Evolutionary conservation across 2,888 invertebrate species (phyloP).

Genomic region (Octonoba sinensis): DNA sequence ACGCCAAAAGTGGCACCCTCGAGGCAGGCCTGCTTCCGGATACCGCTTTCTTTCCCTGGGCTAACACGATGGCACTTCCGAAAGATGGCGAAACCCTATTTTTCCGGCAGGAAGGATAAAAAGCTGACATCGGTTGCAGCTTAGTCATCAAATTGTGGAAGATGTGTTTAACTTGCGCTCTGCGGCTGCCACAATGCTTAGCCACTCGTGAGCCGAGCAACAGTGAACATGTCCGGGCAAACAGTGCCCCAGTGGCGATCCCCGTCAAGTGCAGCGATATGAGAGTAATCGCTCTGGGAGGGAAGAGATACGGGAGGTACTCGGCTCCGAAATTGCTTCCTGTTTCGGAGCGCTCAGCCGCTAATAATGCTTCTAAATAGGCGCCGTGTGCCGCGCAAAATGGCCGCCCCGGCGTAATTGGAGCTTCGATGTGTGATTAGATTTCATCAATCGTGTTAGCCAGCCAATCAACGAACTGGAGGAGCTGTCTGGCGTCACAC

Average conservation of each 20-base stretch:
- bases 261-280: constrained; percentile 60
- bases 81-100: constrained; percentile 37
- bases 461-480: constrained; percentile 60
- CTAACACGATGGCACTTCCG: constrained; percentile 43
- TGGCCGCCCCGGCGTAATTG: constrained; percentile 48
- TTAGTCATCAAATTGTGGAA: constrained; percentile 64
- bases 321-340: constrained; percentile 60
- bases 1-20: constrained; percentile 56
- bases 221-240: constrained; percentile 43
- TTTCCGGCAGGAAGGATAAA: constrained; percentile 61
- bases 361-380: constrained; percentile 54
- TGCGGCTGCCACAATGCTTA: constrained; percentile 48
- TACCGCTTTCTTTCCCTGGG: constrained; percentile 34
- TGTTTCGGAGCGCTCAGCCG: constrained; percentile 63
- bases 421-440: constrained; percentile 62
- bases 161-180: constrained; percentile 64
- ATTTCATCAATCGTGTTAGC: constrained; percentile 64
- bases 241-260: constrained; percentile 35
- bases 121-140: constrained; percentile 61
- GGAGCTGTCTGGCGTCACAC: constrained; percentile 53
- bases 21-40: constrained; percentile 56
- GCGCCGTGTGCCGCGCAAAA: constrained; percentile 27
- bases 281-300: constrained; percentile 51
- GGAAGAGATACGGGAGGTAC: constrained; percentile 24
- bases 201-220: constrained; percentile 62